These are phyloP conservation scores for Dicaeum eximium DNA, from an alignment of 2,113 vertebrate genomes.

Conservation along the genomic window DNA sequence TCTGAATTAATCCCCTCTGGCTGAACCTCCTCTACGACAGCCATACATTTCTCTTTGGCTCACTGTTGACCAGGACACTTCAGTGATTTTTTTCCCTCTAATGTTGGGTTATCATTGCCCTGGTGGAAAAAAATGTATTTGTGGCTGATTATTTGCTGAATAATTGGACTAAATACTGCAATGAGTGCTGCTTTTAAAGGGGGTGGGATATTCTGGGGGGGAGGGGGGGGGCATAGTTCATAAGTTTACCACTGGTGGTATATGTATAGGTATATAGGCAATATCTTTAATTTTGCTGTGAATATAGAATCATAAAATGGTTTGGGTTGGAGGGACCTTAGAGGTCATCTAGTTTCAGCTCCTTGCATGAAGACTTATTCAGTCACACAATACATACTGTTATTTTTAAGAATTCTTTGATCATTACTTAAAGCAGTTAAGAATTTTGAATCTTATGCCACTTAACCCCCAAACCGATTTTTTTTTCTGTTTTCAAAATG, in stretches of 20 bases:
- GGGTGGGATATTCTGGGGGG: background rate
- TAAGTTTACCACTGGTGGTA: background rate
- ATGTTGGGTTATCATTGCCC: accelerated
- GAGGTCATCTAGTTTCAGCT: background rate
- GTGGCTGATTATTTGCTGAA: background rate
- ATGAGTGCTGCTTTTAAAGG: background rate
- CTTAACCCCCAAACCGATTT: accelerated
- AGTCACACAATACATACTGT: background rate
- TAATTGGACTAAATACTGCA: background rate
- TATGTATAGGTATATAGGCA: background rate
- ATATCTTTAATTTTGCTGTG: background rate
- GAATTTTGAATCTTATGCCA: background rate
- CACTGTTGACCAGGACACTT: background rate
- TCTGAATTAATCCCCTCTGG: background rate
- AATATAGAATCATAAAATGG: background rate
- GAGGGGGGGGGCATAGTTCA: background rate
- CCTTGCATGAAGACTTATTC: background rate
- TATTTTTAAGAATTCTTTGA: background rate
- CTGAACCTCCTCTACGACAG: background rate
- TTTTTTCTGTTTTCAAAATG: background rate
- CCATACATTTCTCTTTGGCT: background rate
- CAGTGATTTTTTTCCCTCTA: background rate
- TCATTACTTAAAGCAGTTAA: background rate
- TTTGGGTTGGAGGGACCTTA: background rate
- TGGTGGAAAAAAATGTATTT: background rate